Evolutionary conservation across 2,113 vertebrate species (phyloP).

Genomic region (Turdus rufiventris): DNA sequence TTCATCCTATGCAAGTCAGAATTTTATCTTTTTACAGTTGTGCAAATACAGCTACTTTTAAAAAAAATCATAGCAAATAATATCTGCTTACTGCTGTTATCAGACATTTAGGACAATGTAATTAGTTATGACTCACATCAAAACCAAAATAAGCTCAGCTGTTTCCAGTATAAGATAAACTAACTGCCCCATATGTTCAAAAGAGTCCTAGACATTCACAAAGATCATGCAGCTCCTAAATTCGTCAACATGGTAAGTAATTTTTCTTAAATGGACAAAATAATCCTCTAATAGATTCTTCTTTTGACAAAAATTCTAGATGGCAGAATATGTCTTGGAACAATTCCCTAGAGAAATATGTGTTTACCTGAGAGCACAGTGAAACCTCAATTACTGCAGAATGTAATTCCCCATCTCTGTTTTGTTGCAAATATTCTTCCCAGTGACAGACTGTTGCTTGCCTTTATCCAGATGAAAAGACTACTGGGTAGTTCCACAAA

Average conservation of each 20-base stretch:
- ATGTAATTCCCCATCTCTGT: fast-evolving
- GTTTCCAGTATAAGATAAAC: neutral
- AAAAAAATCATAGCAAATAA: neutral
- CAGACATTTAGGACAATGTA: neutral
- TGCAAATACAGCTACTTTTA: neutral
- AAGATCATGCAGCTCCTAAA: neutral
- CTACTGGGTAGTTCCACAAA: neutral
- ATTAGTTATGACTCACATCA: neutral
- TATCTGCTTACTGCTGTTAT: neutral
- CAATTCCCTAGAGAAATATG: neutral
- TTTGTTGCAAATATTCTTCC: neutral
- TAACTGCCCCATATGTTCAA: neutral
- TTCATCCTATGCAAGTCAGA: neutral
- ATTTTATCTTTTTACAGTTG: neutral
- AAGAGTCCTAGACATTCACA: neutral
- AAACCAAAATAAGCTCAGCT: neutral
- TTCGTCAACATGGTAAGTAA: neutral
- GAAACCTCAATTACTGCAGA: neutral
- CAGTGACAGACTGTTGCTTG: neutral
- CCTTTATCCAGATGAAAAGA: neutral
- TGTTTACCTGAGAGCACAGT: neutral
- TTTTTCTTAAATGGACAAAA: neutral
- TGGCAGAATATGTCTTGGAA: neutral
- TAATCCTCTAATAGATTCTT: neutral
- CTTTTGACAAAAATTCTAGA: neutral